phyloP scores from a whole-genome alignment of 2,113 vertebrate genomes.

The Phyllostomus hastatus region DNA sequence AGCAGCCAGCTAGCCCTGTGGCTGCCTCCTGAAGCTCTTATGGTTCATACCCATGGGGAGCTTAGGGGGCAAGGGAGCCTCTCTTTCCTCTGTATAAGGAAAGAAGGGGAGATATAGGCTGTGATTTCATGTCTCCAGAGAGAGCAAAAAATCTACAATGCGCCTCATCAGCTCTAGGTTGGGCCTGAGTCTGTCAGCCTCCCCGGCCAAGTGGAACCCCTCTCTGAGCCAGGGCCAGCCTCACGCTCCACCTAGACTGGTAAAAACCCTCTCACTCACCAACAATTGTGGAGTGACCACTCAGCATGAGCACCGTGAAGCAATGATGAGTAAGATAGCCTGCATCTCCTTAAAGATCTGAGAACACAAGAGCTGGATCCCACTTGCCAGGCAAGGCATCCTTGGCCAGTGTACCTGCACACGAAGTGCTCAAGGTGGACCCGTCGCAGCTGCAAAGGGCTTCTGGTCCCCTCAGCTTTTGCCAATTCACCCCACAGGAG shows the following conservation, averaged over 20 bases:
- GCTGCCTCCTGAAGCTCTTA: neutral
- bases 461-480: neutral
- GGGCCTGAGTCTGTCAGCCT: neutral
- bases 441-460: too few relatives aligned
- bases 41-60: neutral
- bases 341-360: neutral
- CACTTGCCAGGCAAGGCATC: neutral
- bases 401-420: neutral
- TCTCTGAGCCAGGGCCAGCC: neutral
- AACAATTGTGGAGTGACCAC: fast-evolving
- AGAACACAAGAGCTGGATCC: neutral
- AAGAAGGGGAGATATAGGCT: neutral
- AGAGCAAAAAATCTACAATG: neutral
- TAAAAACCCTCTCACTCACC: neutral
- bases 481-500: fast-evolving
- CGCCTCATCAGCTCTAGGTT: neutral
- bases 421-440: neutral
- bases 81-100: neutral
- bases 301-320: fast-evolving
- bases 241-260: neutral
- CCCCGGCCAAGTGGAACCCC: fast-evolving
- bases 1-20: neutral
- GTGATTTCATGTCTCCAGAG: neutral
- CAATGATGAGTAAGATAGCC: fast-evolving
- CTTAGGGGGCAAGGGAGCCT: fast-evolving